Evolutionary conservation across 2,113 vertebrate genomes (phyloP).

Genomic region (Merops nubicus): DNA sequence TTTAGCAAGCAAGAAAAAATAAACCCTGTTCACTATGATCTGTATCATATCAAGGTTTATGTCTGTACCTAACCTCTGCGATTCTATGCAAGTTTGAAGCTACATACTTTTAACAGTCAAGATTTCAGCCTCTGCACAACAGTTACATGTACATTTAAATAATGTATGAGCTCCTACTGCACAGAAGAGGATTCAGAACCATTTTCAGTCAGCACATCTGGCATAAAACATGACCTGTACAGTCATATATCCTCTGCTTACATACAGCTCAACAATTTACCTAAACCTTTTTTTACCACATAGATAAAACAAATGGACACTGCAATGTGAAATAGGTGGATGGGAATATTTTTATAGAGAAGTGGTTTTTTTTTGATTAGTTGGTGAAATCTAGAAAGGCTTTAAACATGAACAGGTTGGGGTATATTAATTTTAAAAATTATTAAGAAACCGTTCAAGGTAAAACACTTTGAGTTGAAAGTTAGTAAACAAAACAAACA

Average conservation of each 20-base stretch:
- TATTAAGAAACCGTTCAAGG: background rate
- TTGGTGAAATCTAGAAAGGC: background rate
- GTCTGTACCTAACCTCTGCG: background rate
- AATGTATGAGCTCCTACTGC: background rate
- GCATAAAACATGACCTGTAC: background rate
- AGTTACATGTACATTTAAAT: background rate
- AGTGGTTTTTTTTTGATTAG: background rate
- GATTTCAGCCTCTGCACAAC: too few relatives aligned
- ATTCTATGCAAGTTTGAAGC: background rate
- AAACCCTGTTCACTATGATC: background rate
- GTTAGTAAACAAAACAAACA: background rate
- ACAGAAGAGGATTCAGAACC: background rate
- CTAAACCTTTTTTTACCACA: background rate
- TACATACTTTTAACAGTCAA: accelerated
- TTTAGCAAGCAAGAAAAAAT: background rate
- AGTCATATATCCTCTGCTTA: background rate
- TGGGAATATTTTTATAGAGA: background rate
- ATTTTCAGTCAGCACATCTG: accelerated
- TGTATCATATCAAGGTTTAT: background rate
- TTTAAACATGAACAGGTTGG: background rate
- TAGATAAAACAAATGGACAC: background rate
- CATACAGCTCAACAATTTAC: background rate
- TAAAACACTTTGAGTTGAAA: background rate
- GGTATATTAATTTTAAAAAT: background rate
- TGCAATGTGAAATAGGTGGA: background rate